Conservation (phyloP, 2,113 vertebrate species). For the Salminus brasiliensis region DNA sequence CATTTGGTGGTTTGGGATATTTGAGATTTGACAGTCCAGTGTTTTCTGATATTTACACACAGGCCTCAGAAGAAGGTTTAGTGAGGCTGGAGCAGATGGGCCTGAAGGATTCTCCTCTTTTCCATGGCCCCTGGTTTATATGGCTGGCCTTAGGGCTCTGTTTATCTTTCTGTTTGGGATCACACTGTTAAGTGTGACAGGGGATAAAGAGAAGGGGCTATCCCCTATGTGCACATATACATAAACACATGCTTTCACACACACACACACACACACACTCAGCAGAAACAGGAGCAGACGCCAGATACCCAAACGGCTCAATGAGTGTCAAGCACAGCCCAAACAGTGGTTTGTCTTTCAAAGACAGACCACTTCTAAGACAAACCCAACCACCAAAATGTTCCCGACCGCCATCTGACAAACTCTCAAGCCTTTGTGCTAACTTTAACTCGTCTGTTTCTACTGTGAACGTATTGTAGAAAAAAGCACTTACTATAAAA, state of each 20-base stretch:
- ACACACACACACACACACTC: background rate
- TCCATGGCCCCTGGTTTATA: background rate
- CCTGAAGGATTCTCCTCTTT: background rate
- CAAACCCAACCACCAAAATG: slow-evolving; percentile 3
- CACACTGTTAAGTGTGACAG: background rate
- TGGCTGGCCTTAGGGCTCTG: background rate
- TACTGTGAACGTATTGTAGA: background rate
- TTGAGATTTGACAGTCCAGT: too few relatives aligned
- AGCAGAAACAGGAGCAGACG: background rate
- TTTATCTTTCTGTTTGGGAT: background rate
- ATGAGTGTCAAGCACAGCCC: background rate
- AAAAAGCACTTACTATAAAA: too few relatives aligned
- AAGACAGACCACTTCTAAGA: slow-evolving; percentile 22
- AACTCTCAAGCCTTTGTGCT: background rate
- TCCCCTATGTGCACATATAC: background rate
- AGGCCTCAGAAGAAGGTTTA: background rate
- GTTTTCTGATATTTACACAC: background rate
- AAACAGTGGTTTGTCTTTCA: slow-evolving; percentile 11
- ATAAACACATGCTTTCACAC: background rate
- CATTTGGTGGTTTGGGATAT: background rate
- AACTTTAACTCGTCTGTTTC: background rate
- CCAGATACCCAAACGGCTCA: background rate
- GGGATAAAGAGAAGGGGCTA: background rate
- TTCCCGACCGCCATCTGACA: background rate
- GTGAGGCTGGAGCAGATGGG: background rate